Conservation (phyloP, 1,140 invertebrate genomes). For the Pogonognathellus flavescens region DNA sequence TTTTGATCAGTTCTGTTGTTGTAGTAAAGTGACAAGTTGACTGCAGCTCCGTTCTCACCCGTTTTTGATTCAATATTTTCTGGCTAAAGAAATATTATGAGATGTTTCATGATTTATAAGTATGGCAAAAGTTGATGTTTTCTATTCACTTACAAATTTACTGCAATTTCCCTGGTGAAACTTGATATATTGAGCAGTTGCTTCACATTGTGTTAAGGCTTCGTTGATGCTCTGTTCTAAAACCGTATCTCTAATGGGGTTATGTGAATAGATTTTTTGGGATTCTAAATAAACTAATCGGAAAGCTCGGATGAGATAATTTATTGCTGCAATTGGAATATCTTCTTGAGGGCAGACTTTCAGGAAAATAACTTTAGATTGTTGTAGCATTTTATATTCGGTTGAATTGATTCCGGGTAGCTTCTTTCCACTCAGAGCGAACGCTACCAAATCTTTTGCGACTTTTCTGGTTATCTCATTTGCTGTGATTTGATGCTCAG, state of each 20-base stretch:
- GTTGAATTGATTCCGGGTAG: neutral
- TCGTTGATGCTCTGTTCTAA: neutral
- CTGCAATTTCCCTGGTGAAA: neutral
- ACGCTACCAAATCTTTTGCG: neutral
- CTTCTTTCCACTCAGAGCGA: neutral
- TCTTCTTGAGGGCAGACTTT: neutral
- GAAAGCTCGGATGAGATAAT: neutral
- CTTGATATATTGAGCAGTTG: neutral
- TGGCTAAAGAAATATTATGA: neutral
- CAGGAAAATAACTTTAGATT: conserved; percentile 16
- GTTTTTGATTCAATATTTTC: neutral
- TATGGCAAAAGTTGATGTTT: neutral
- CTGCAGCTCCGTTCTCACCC: neutral
- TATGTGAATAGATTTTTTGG: neutral
- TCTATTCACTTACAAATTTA: too few species aligned
- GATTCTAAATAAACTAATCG: neutral
- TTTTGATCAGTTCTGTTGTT: neutral
- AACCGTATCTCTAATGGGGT: neutral
- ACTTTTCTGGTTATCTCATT: conserved; percentile 15
- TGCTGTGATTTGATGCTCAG: conserved; percentile 28
- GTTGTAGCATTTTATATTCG: neutral
- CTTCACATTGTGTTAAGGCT: neutral
- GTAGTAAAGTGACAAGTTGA: neutral
- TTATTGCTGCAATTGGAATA: neutral
- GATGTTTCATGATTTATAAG: neutral